Conservation (phyloP, 1,140 invertebrate genomes). For the Mactra quadrangularis region DNA sequence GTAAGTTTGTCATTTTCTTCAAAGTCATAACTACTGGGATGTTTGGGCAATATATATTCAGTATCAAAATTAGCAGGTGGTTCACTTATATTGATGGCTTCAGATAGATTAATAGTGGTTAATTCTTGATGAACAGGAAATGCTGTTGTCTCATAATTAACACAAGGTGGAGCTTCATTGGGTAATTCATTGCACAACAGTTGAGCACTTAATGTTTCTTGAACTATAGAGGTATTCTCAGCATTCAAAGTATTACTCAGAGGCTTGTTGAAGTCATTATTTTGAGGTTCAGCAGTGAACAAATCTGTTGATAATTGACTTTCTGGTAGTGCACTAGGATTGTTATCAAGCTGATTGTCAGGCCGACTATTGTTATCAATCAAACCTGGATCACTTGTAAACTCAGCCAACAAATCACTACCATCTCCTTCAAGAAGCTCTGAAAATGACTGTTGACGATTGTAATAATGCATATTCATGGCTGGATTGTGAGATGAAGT, state of each 20-base stretch:
- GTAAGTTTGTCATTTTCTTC: no score
- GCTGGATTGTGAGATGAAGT: not conserved
- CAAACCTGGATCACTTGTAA: not conserved
- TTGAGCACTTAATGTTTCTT: not conserved
- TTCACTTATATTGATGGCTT: constrained; percentile 47
- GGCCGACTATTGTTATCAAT: not conserved
- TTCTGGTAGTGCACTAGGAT: not conserved
- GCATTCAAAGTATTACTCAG: not conserved
- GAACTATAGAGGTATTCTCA: not conserved
- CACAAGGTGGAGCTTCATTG: not conserved
- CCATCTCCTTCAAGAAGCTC: constrained; percentile 32
- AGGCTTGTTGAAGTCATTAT: not conserved
- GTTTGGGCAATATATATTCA: not conserved
- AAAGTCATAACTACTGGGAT: no score
- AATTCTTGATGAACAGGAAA: not conserved
- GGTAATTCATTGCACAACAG: not conserved
- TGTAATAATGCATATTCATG: constrained; percentile 37
- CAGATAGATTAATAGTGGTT: constrained; percentile 8
- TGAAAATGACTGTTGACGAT: constrained; percentile 30
- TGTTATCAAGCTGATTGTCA: not conserved
- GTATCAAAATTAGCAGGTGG: constrained; percentile 19
- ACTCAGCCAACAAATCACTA: constrained; percentile 19
- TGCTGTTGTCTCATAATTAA: not conserved
- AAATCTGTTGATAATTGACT: not conserved
- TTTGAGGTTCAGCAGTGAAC: not conserved